Evolutionary conservation across 2,888 invertebrate genomes (phyloP), one percentile per base, ranked within the genome.

Genomic region (Drosophila prostipennis): DNA sequence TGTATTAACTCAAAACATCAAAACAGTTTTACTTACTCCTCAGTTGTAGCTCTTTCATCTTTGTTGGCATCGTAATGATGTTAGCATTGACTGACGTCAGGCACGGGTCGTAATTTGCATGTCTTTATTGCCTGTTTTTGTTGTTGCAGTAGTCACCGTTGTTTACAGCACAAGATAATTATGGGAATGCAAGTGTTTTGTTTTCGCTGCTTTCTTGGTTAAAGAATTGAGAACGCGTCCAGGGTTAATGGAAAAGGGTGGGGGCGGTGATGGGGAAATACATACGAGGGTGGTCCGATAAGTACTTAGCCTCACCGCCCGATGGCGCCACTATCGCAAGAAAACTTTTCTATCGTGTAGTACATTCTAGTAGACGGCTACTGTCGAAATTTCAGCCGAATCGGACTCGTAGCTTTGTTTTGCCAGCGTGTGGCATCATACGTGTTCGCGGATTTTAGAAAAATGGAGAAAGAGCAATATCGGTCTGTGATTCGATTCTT

Each of bases 21-120:
- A 26, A 26, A 26, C 6, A 26, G 26, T 26, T 26, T 26, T 26
- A 43, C 23, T 39, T 14, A 6, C 7, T 14, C 1, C 39, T 39
- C 26, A 29, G 14, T 29, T 46, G n/a, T 29, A 46, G 29, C 45
- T 46, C 8, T 8, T 14, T 0, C 29, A 29, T n/a, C 45, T 10
- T 4, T 45, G 10, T 46, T 46, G 14, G 45, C 29, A 29, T 29
- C 14, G 45, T 14, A 46, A 26, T 26, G n/a, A 46, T 46, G 45
- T 29, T 46, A 29, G 67, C 80, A 72, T 68, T 68, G 67, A 76
- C 76, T 80, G 81, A 83, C 79, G 56, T 51, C 59, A 48, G 59
- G 80, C 84, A 80, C 76, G 60, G 64, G 76, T 51, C 59, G 63
- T 71, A 73, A 79, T 76, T 80, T 29, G n/a, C 45, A 46, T 46